Conservation (phyloP, 2,113 vertebrate genomes). For the Mesitornis unicolor region DNA sequence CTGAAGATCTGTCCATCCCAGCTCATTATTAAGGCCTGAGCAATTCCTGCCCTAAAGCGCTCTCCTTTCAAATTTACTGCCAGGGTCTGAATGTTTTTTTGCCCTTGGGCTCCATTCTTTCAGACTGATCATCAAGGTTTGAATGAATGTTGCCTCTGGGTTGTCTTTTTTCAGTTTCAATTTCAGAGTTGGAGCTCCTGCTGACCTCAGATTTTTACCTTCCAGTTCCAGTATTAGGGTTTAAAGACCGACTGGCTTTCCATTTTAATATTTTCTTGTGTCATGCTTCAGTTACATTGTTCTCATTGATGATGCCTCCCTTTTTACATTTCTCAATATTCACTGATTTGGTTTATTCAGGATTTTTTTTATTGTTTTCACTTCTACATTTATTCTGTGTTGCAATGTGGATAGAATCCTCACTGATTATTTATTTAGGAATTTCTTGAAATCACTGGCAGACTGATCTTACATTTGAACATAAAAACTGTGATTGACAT, state of each 20-base stretch:
- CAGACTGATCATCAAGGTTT: slow-evolving; percentile 52
- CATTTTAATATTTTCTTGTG: neutral
- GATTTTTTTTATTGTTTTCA: neutral
- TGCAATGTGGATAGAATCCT: neutral
- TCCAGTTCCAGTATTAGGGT: slow-evolving; percentile 20
- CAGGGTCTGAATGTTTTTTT: slow-evolving; percentile 22
- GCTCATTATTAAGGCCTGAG: slow-evolving; percentile 25
- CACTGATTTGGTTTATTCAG: neutral
- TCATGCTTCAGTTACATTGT: neutral
- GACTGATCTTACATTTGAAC: neutral
- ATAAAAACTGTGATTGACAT: neutral
- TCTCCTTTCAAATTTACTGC: slow-evolving; percentile 46
- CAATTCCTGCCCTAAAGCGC: slow-evolving; percentile 57
- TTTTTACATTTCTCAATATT: neutral
- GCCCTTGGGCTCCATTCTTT: slow-evolving; percentile 52
- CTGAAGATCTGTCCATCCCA: neutral
- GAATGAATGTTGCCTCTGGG: slow-evolving; percentile 49
- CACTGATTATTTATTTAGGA: neutral
- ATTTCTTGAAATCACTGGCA: neutral
- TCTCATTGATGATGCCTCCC: neutral
- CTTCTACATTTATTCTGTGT: neutral
- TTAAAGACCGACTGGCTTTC: slow-evolving; percentile 32
- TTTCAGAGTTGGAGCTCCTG: slow-evolving; percentile 40
- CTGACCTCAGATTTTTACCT: slow-evolving; percentile 33
- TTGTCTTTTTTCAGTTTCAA: slow-evolving; percentile 53